Evolutionary conservation across 2,888 invertebrate genomes (phyloP), one percentile per base, ranked within the genome.

Genomic region (Agonum fuliginosum): DNA sequence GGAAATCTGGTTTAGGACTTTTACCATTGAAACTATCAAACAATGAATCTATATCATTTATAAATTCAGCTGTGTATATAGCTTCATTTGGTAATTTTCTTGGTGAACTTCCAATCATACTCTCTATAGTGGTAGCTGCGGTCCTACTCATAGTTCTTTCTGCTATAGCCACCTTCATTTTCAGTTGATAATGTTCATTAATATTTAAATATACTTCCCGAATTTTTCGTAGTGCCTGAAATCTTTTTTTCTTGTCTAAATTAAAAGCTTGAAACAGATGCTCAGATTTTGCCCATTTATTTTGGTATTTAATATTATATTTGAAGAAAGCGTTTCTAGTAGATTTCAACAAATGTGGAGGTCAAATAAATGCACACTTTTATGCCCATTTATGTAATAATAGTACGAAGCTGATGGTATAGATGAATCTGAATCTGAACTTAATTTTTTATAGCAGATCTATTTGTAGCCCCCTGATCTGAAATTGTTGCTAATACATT

Each of bases 81-180:
- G 67, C 37, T 67, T 67, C 67, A 14, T 37, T 67, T 8, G 67
- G 67, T 37, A 67, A 19, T 34, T 67, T 67, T 4, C 4, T 14
- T 12, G 37, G 67, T 10, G 37, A 14, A 37, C 67, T 67, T 1
- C 17, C 67, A 19, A 67, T 67, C 67, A 67, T 67, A 17, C 67
- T 37, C 12, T 67, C 67, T 2, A 67, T 67, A 17, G 67, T 67
- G 10, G 37, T 22, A 5, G 67, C 67, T 1, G n/a, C 67, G 14
- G 67, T 67, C 10, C 67, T 37, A 22, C 67, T 67, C 67, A 67
- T 67, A n/a, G 67, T 67, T 20, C 67, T 5, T 3, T 37, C 67
- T 10, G 67, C 67, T 5, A 67, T 41, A 20, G 67, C 12, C 0
- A 67, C 67, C 37, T 67, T 67, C 67, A 67, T 67, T 27, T 62